Base-by-base conservation (phyloP, 2,888 invertebrate species). In the Girardia tigrina region DNA sequence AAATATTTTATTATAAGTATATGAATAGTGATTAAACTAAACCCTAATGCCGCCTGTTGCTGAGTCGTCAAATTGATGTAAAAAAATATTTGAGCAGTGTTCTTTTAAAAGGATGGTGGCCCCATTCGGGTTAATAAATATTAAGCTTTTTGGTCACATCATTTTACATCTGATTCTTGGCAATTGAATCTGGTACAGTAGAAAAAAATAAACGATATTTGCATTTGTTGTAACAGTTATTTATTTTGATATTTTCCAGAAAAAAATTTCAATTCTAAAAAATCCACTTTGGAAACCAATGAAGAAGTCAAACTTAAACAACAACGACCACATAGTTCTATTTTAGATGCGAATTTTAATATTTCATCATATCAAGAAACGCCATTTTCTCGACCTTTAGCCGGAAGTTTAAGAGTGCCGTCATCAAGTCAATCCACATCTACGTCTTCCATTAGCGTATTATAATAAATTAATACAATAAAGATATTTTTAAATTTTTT, bases 321-420 rank as follows among this genome's bases (percentile, higher is more conserved):
- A 16, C 36, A 36, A 36, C 36, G 36, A 8, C 36, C 36, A 12
- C 36, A 36, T 36, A 36, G 36, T 36, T 36, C 36, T 12, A 36
- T 12, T 36, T 36, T 36, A 12, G 36, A 36, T 12, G 8, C 36
- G 8, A 16, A 8, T 56, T 6, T 56, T 23, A 56, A 56, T 56
- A 56, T 56, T 20, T 56, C 56, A 56, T 56, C 56, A 12, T 16
- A 20, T 8, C 4, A 56, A 12, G 56, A 56, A 56, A 20, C 56
- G 2, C n/a, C 56, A n/a, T 56, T 56, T n/a, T 20, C 20, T 56
- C 56, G 56, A 56, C 56, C 56, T 20, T 56, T 56, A 56, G n/a
- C 56, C 23, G 56, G 56, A 56, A 56, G 56, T 56, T 16, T 56
- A n/a, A n/a, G 56, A 56, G 56, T 56, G 56, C 56, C 56, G 4